Conservation (phyloP, 2,113 vertebrate species). For the Dendropsophus ebraccatus region DNA sequence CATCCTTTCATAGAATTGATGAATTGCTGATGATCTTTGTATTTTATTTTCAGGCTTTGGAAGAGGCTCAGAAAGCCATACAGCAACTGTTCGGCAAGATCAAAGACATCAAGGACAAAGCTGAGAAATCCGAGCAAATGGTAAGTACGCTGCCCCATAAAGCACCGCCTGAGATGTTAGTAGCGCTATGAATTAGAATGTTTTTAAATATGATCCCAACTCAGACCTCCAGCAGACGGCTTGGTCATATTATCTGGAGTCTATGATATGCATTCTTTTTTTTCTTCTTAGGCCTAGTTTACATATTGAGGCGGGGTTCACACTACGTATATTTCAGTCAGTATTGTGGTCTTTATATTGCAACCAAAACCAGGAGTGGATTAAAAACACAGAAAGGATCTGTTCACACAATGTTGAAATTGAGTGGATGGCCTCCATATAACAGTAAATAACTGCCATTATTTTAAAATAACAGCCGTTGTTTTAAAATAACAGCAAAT, state of each 20-base stretch:
- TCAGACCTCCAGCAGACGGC: neutral
- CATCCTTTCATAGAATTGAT: slow-evolving; percentile 42
- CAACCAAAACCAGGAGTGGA: too few species aligned
- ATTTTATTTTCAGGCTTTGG: slow-evolving; percentile 83
- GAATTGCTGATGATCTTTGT: neutral
- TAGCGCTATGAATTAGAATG: neutral
- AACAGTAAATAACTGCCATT: too few species aligned
- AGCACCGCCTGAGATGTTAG: neutral
- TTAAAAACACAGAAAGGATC: too few species aligned
- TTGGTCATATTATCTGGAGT: neutral
- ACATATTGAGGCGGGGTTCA: too few species aligned
- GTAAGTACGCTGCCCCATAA: slow-evolving; percentile 66
- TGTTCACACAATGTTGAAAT: too few species aligned
- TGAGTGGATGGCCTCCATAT: too few species aligned
- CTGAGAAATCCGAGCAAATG: slow-evolving; percentile 99
- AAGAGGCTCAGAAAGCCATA: slow-evolving; percentile 96
- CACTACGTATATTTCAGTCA: too few species aligned
- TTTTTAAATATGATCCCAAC: neutral
- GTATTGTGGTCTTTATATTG: too few species aligned
- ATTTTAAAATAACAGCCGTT: too few species aligned
- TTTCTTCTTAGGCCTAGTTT: neutral
- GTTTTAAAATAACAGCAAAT: too few species aligned
- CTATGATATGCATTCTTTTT: too few species aligned
- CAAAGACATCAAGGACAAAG: slow-evolving; percentile 99
- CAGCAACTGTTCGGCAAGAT: slow-evolving; percentile 98